phyloP scores from a whole-genome alignment of 2,888 invertebrate species.

The Apomyelois bistriatella region DNA sequence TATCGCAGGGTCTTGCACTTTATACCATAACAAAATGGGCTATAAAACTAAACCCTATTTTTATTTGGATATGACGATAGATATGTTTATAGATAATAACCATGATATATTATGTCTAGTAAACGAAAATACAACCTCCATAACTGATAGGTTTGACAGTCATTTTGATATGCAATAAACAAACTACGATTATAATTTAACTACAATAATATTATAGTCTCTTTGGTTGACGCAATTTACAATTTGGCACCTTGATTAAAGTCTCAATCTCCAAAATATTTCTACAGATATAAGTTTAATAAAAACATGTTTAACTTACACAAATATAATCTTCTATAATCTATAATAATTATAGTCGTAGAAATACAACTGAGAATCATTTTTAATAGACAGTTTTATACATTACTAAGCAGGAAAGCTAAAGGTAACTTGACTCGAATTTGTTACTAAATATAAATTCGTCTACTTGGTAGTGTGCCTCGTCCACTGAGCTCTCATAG shows the following conservation, averaged over 20 bases:
- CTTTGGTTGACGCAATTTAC: constrained; percentile 28
- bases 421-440: constrained; percentile 44
- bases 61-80: constrained; percentile 55
- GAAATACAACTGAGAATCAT: constrained; percentile 19
- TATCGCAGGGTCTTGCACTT: constrained; percentile 34
- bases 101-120: background rate
- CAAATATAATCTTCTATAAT: constrained; percentile 21
- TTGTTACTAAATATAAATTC: constrained; percentile 19
- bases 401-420: constrained; percentile 14
- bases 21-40: constrained; percentile 35
- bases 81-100: constrained; percentile 39
- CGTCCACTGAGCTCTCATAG: constrained; percentile 91
- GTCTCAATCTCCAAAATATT: constrained; percentile 34
- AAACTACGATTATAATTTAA: constrained; percentile 26
- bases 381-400: too few relatives aligned
- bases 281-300: constrained; percentile 24
- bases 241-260: constrained; percentile 46
- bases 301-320: constrained; percentile 20
- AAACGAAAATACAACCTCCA: background rate
- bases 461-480: constrained; percentile 91
- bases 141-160: constrained; percentile 6
- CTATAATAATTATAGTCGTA: constrained; percentile 20
- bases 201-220: constrained; percentile 30
- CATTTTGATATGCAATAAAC: constrained; percentile 39
- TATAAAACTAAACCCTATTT: constrained; percentile 48